Base-by-base conservation (phyloP, 2,888 invertebrate species). In the Pristionchus fissidentatus region DNA sequence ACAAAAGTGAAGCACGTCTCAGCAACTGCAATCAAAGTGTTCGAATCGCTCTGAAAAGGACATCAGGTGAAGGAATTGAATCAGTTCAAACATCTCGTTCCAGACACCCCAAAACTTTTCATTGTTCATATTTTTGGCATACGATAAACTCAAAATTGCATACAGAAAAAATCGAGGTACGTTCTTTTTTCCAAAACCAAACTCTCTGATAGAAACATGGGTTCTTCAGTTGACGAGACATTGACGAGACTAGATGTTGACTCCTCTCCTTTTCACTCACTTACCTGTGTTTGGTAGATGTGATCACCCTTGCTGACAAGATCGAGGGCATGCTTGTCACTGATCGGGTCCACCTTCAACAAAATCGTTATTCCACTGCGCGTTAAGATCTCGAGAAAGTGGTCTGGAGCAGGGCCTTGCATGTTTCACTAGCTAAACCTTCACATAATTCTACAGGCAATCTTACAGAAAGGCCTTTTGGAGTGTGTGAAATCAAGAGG, bases 271-370 rank as follows among this genome's bases (percentile, higher is more conserved):
- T n/a, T n/a, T n/a, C n/a, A n/a, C n/a, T n/a, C n/a, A n/a, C n/a
- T n/a, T n/a, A n/a, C 49, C 75, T 77, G 75, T 10, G 75, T 77
- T 13, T 77, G 75, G 32, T 29, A 77, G 32, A 77, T 77, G 75
- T 77, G 49, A 5, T 41, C 49, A 32, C 75, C 75, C 49, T 77
- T 35, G 19, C 35, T 77, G 3, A 77, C 49, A n/a, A 77, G 75
- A 10, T 46, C 35, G 32, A 77, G 7, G 2, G 75, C 75, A 15
- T 49, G 49, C 0, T 49, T 19, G 4, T 77, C 75, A 32, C 32
- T 32, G 29, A 77, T 29, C 13, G 46, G 32, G 22, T 49, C 32
- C 3, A 77, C 35, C 75, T 77, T 22, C 46, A 75, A 55, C 22
- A 13, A 62, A 32, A 35, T 38, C 38, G 0, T 1, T 41, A 35